phyloP scores from a whole-genome alignment of 2,888 invertebrate genomes.

The Hyppa rectilinea region DNA sequence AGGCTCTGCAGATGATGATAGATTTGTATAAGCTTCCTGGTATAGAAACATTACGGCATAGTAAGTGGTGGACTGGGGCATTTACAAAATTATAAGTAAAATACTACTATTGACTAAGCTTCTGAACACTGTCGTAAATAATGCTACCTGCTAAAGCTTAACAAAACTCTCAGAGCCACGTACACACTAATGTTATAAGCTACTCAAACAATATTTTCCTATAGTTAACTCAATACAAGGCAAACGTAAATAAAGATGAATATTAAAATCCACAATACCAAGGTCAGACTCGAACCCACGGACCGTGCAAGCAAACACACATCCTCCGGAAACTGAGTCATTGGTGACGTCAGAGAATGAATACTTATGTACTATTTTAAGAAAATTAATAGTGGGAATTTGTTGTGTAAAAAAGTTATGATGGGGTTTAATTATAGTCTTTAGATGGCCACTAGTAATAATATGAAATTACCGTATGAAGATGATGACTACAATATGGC shows the following conservation, averaged over 20 bases:
- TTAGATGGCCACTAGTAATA: conserved; percentile 3
- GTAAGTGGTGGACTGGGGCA: neutral
- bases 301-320: conserved; percentile 65
- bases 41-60: neutral
- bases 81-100: neutral
- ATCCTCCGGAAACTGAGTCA: conserved; percentile 69
- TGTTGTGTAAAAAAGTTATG: conserved; percentile 33
- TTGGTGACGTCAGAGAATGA: conserved; percentile 58
- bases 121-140: neutral
- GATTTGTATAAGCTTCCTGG: no score
- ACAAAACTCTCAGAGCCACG: conserved; percentile 4
- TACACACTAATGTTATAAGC: neutral
- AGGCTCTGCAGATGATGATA: no score
- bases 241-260: conserved; percentile 57
- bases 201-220: conserved; percentile 30
- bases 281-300: conserved; percentile 63
- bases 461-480: neutral
- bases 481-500: neutral
- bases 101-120: neutral
- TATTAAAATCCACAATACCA: conserved; percentile 60
- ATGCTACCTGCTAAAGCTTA: conserved; percentile 4
- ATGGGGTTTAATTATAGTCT: conserved; percentile 23
- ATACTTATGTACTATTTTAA: conserved; percentile 48
- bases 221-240: conserved; percentile 55
- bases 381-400: conserved; percentile 36